These are phyloP conservation scores for Cataglyphis livida DNA, from an alignment of 2,888 invertebrate genomes.

Conservation along the genomic window DNA sequence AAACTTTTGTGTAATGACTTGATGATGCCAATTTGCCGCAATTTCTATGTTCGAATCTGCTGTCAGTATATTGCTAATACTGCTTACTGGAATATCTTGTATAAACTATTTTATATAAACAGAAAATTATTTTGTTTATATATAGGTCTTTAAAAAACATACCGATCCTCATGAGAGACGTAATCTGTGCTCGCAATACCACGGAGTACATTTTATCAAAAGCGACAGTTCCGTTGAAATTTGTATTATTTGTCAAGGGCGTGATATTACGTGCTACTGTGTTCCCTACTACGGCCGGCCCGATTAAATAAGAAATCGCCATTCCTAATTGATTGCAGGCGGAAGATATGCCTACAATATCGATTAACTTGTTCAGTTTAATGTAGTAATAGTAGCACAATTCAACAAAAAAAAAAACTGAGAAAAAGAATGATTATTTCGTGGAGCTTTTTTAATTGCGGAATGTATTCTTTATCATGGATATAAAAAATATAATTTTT, in stretches of 20 bases:
- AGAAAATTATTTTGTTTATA: background rate
- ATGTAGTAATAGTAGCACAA: background rate
- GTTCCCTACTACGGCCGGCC: constrained; percentile 69
- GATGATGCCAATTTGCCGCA: no score
- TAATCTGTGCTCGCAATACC: constrained; percentile 68
- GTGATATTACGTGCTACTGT: constrained; percentile 15
- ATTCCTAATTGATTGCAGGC: constrained; percentile 78
- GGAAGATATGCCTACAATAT: constrained; percentile 75
- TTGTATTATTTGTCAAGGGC: background rate
- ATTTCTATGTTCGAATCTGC: no score
- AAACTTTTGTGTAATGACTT: background rate
- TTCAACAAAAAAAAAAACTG: background rate
- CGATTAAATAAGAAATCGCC: constrained; percentile 78
- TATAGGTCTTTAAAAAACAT: constrained; percentile 9
- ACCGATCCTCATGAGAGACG: constrained; percentile 76
- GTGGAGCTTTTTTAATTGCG: no score
- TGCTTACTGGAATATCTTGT: background rate
- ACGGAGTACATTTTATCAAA: constrained; percentile 41
- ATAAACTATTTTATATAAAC: background rate
- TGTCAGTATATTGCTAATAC: background rate
- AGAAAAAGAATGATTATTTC: background rate
- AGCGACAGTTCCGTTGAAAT: background rate
- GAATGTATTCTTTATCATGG: no score
- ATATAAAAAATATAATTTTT: no score
- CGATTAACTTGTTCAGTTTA: background rate